Conservation (phyloP, 2,888 invertebrate genomes). For the Lithophane leautieri region DNA sequence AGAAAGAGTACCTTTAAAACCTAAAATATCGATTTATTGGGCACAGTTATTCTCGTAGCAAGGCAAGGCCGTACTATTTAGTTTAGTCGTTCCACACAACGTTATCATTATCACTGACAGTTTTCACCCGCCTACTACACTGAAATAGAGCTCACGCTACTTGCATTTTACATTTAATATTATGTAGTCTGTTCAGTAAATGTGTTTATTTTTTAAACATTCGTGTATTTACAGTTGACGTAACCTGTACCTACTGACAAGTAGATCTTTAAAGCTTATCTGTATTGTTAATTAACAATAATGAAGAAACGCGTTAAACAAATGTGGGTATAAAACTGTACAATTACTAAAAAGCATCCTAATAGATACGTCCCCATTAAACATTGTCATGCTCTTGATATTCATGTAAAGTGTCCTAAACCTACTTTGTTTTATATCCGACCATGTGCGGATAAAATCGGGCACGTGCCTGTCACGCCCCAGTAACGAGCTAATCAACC, state of each 20-base stretch:
- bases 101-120: conserved; percentile 28
- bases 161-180: conserved; percentile 12
- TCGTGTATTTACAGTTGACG: conserved; percentile 1
- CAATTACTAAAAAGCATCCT: conserved; percentile 35
- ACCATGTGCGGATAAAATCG: conserved; percentile 18
- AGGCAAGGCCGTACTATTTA: conserved; percentile 32
- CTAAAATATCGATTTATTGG: conserved; percentile 37
- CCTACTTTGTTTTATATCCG: conserved; percentile 21
- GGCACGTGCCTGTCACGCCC: conserved; percentile 7
- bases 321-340: conserved; percentile 6
- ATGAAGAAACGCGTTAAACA: conserved; percentile 15
- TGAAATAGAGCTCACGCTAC: background rate
- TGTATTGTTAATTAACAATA: conserved; percentile 14
- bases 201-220: conserved; percentile 3
- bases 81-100: conserved; percentile 23
- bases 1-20: background rate
- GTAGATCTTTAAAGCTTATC: conserved; percentile 1
- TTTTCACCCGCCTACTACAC: conserved; percentile 24
- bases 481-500: conserved; percentile 10
- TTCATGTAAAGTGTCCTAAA: conserved; percentile 31
- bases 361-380: conserved; percentile 42
- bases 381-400: conserved; percentile 20
- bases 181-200: background rate
- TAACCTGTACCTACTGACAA: background rate
- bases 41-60: conserved; percentile 38